phyloP scores from a whole-genome alignment of 2,113 vertebrate species.

The Ophthalmolycus amberensis region DNA sequence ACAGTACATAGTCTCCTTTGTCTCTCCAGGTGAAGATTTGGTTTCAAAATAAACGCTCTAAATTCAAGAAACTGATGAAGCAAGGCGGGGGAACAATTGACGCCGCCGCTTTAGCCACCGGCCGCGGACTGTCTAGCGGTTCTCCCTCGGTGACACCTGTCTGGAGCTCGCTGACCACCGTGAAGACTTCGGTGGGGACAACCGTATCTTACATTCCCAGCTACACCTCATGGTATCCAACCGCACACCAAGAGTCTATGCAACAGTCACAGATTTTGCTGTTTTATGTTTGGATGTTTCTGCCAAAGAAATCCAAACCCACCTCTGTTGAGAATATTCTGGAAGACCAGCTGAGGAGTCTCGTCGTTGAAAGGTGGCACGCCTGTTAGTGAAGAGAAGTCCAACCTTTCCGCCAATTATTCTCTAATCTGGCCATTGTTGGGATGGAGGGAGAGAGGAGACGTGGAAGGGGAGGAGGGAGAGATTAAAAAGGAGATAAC shows the following conservation, averaged over 20 bases:
- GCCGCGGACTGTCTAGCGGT: constrained; percentile 90
- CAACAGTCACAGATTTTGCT: constrained; percentile 89
- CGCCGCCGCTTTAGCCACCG: constrained; percentile 88
- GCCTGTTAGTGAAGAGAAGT: constrained; percentile 79
- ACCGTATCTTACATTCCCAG: constrained; percentile 96
- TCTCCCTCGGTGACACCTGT: constrained; percentile 93
- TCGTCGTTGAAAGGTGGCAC: constrained; percentile 98
- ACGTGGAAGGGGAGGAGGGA: too few species aligned
- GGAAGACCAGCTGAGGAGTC: constrained; percentile 94
- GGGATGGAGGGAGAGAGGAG: too few species aligned
- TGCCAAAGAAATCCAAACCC: constrained; percentile 19
- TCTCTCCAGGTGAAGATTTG: constrained; percentile 92
- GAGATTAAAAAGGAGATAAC: background rate
- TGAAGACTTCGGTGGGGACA: constrained; percentile 90
- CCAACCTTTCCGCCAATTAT: too few species aligned
- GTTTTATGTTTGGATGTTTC: background rate
- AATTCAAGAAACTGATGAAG: constrained; percentile 97
- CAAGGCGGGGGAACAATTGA: constrained; percentile 94
- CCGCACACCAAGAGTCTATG: constrained; percentile 98
- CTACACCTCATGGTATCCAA: constrained; percentile 99
- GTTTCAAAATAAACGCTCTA: constrained; percentile 98
- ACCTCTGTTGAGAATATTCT: constrained; percentile 99
- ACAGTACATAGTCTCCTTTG: background rate
- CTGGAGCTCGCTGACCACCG: constrained; percentile 92
- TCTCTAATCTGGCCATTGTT: too few species aligned